Percentiles rank a stretch among this genome's conserved stretches.
phyloP scores from a whole-genome alignment of 2,113 vertebrate species.

The Sialia sialis region DNA sequence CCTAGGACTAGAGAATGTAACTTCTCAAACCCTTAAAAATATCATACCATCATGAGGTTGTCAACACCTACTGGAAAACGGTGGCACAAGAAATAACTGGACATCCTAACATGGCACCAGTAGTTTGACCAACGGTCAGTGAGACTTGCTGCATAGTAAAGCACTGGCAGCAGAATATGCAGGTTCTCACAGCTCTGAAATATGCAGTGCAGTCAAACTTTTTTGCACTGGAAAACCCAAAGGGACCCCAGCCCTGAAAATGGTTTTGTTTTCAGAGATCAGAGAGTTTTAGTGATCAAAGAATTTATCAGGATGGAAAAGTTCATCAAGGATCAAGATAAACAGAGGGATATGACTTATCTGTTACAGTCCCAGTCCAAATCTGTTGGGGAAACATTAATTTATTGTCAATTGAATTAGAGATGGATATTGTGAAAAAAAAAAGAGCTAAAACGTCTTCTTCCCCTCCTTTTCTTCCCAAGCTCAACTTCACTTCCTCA shows the following conservation, averaged over 20 bases:
- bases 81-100: background rate
- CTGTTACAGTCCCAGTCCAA: background rate
- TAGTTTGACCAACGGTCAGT: background rate
- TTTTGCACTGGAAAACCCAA: background rate
- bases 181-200: background rate
- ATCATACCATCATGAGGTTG: background rate
- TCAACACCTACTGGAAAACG: background rate
- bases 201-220: background rate
- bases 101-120: background rate
- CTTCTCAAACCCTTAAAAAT: background rate
- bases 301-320: background rate
- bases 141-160: accelerated
- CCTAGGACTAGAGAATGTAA: background rate
- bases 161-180: background rate
- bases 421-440: background rate
- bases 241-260: background rate
- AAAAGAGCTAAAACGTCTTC: background rate
- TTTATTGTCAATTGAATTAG: background rate
- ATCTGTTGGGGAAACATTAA: background rate
- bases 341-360: background rate
- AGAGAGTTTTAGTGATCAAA: background rate
- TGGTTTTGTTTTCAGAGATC: background rate
- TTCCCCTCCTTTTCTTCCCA: accelerated
- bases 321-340: background rate
- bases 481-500: background rate